Percentiles rank a stretch among this genome's conserved stretches.
phyloP scores from a whole-genome alignment of 2,113 vertebrate species.

The Haplochromis vanheusdeni region DNA sequence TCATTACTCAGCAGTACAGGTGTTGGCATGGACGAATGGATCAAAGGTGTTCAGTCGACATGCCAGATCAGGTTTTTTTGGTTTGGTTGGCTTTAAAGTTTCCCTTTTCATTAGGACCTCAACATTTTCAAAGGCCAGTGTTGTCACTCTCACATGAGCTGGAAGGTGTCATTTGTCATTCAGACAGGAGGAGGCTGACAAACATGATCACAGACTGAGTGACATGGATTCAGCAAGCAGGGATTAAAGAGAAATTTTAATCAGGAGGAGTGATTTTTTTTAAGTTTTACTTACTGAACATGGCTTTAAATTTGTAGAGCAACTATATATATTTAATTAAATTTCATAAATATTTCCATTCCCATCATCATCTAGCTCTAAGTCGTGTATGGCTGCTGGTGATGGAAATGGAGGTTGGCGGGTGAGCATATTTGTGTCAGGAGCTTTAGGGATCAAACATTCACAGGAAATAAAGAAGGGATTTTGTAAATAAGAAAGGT shows the following conservation, averaged over 20 bases:
- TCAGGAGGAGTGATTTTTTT: not conserved
- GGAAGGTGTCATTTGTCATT: not conserved
- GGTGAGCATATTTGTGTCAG: not conserved
- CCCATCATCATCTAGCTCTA: accelerated
- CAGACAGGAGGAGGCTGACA: not conserved
- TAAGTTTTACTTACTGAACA: not conserved
- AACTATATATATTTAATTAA: not conserved
- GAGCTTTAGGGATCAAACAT: not conserved
- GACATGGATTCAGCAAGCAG: not conserved
- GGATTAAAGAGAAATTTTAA: not conserved
- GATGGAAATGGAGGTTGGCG: not conserved
- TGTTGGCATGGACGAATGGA: not conserved
- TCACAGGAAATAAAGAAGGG: accelerated
- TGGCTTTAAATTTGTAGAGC: not conserved
- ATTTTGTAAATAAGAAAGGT: not conserved
- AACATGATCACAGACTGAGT: not conserved
- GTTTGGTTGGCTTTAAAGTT: not conserved
- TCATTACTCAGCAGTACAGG: not conserved
- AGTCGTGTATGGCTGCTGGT: not conserved
- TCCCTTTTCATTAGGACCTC: not conserved
- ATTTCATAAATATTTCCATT: not conserved
- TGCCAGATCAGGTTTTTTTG: not conserved
- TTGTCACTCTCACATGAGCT: not conserved
- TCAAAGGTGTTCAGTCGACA: not conserved
- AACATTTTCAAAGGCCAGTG: not conserved